phyloP scores from a whole-genome alignment of 2,113 vertebrate genomes.

The Anser cygnoides region DNA sequence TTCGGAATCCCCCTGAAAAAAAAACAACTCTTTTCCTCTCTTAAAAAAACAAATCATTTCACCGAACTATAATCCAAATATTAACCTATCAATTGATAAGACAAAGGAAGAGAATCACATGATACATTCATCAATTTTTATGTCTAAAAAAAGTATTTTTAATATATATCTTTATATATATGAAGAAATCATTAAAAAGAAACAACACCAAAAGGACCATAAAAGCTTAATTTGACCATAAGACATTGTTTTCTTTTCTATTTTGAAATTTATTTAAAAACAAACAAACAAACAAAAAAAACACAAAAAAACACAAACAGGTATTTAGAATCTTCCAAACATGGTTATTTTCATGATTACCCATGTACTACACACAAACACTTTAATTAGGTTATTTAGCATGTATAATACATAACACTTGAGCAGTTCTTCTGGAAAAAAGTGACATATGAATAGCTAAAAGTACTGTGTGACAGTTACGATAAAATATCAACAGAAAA shows the following conservation, averaged over 20 bases:
- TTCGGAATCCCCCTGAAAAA: not conserved
- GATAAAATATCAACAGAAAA: constrained; percentile 33
- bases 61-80: not conserved
- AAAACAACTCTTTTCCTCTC: not conserved
- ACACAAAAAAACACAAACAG: not conserved
- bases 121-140: not conserved
- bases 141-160: not conserved
- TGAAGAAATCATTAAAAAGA: not conserved
- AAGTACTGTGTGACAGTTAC: constrained; percentile 34
- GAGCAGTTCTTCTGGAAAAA: constrained; percentile 14
- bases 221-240: not conserved
- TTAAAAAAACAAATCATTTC: not conserved
- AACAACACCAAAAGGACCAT: not conserved
- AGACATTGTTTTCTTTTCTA: not conserved
- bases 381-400: constrained; percentile 58
- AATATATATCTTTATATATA: not conserved
- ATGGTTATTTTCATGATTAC: constrained; percentile 15
- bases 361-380: constrained; percentile 15
- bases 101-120: not conserved
- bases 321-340: constrained; percentile 31
- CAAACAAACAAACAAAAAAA: too few species aligned
- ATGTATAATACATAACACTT: constrained; percentile 47
- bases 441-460: constrained; percentile 38
- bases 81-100: not conserved
- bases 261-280: not conserved